Evolutionary conservation across 2,113 vertebrate species (phyloP).

Genomic region (Perca fluviatilis): DNA sequence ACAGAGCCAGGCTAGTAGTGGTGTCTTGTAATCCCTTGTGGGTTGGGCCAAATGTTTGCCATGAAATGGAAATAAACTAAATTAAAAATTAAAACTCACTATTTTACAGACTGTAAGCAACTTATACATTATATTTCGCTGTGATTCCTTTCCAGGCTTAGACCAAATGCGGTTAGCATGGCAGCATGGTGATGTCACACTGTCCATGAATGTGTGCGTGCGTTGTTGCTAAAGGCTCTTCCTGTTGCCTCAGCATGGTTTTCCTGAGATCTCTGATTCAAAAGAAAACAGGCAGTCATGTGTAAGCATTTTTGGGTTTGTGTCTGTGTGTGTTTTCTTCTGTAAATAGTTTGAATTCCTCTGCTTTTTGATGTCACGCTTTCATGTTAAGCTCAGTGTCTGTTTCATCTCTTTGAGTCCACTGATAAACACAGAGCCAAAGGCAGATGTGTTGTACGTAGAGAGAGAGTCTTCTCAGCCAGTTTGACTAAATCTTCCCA

Average conservation of each 20-base stretch:
- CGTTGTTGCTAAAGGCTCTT: slow-evolving; percentile 45
- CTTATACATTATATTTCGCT: not conserved
- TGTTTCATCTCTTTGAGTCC: slow-evolving; percentile 40
- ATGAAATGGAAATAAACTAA: slow-evolving; percentile 1
- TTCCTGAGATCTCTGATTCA: slow-evolving; percentile 33
- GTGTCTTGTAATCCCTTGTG: not conserved
- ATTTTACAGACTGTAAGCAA: not conserved
- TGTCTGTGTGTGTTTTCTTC: slow-evolving; percentile 48
- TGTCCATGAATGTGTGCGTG: not conserved
- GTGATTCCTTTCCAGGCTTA: not conserved
- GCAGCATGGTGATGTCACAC: slow-evolving; percentile 47
- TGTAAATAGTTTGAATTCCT: slow-evolving; percentile 80
- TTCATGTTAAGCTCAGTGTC: slow-evolving; percentile 61
- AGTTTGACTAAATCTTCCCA: not conserved
- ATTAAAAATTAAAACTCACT: not conserved
- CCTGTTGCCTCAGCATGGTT: slow-evolving; percentile 64
- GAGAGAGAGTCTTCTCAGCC: not conserved
- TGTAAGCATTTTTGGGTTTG: slow-evolving; percentile 9
- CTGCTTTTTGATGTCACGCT: slow-evolving; percentile 59
- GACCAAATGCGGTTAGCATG: slow-evolving; percentile 14
- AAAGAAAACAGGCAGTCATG: no score
- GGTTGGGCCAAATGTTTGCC: not conserved
- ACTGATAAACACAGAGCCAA: slow-evolving; percentile 49
- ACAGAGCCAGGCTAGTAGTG: not conserved
- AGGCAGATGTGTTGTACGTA: not conserved